These are phyloP conservation scores for Python bivittatus DNA, from an alignment of 2,113 vertebrate genomes.

Conservation along the genomic window DNA sequence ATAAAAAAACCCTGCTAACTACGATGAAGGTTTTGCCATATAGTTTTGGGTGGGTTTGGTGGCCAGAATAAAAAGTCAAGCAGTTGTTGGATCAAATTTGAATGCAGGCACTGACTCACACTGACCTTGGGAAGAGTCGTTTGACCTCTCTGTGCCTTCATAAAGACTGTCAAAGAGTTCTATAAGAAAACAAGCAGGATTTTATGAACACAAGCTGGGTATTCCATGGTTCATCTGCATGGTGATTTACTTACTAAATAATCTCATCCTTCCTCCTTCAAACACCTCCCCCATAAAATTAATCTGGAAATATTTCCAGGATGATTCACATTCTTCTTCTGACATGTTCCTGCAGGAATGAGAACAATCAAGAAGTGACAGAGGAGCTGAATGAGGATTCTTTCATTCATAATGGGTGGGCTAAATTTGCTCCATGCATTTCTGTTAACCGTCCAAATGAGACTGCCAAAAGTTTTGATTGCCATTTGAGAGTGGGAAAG, in stretches of 20 bases:
- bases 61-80: constrained; percentile 45
- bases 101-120: constrained; percentile 42
- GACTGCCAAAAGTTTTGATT: constrained; percentile 49
- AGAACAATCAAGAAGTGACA: constrained; percentile 34
- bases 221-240: neutral
- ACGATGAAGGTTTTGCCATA: constrained; percentile 30
- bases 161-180: neutral
- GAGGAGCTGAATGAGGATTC: constrained; percentile 40
- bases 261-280: neutral
- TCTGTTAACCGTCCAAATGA: constrained; percentile 28
- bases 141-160: constrained; percentile 32
- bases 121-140: constrained; percentile 35
- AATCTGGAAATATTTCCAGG: constrained; percentile 48
- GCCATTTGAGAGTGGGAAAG: constrained; percentile 27
- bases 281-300: constrained; percentile 11
- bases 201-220: neutral
- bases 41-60: constrained; percentile 25
- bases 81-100: constrained; percentile 40
- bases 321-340: constrained; percentile 58
- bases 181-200: constrained; percentile 20
- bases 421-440: constrained; percentile 13
- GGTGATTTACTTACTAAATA: constrained; percentile 30
- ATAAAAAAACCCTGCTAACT: constrained; percentile 29
- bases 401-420: constrained; percentile 64
- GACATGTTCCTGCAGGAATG: constrained; percentile 37